Percentiles rank a stretch among this genome's conserved stretches.
Conservation (phyloP, 2,797 vertebrate species). For the Furcifer pardalis region DNA sequence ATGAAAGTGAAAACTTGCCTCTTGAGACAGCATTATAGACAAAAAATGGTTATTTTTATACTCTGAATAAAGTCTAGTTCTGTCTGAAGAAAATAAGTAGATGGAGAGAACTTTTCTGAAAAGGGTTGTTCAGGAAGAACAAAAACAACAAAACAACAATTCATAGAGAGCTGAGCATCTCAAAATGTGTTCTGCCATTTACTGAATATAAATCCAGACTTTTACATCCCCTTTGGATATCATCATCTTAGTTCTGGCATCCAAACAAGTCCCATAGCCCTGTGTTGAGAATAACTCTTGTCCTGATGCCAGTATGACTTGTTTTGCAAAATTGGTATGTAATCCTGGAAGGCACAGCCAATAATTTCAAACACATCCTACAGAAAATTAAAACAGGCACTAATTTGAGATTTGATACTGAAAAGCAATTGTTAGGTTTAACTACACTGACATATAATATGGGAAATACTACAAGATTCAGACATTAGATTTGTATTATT, state of each 20-base stretch:
- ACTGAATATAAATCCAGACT: neutral
- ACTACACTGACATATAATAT: neutral
- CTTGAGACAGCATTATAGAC: neutral
- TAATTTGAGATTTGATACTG: neutral
- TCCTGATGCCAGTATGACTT: neutral
- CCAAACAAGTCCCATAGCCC: neutral
- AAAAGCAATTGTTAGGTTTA: too few species aligned
- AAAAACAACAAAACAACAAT: neutral
- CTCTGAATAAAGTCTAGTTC: neutral
- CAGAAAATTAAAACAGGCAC: neutral
- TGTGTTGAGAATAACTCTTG: neutral
- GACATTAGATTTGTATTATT: too few species aligned
- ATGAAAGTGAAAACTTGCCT: neutral
- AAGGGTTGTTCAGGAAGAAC: neutral
- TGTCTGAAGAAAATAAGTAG: neutral
- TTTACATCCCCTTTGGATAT: neutral
- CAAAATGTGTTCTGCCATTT: neutral
- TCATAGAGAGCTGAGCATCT: neutral
- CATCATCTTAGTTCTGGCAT: neutral
- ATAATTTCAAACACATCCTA: neutral
- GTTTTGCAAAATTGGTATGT: neutral
- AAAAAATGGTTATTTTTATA: neutral
- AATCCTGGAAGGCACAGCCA: neutral
- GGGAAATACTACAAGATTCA: too few species aligned
- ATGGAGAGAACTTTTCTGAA: neutral